Evolutionary conservation across 2,888 invertebrate species (phyloP).

Genomic region (Anodontia alba): DNA sequence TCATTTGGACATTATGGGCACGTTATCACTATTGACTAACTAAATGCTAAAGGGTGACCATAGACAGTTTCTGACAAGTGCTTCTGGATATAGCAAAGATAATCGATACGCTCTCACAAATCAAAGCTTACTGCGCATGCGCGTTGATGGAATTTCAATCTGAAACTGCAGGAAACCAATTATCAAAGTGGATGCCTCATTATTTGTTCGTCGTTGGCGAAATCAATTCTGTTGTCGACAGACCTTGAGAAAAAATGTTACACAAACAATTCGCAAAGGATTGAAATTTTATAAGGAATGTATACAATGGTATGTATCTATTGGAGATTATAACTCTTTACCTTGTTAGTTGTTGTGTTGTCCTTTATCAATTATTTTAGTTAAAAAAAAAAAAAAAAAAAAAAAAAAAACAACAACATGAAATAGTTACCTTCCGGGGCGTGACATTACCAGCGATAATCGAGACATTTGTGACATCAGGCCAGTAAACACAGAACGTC

Average conservation of each 20-base stretch:
- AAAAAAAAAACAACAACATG: no score
- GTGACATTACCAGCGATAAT: no score
- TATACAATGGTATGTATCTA: not conserved
- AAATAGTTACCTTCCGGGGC: no score
- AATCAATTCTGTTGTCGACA: conserved; percentile 6
- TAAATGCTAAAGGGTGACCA: conserved; percentile 11
- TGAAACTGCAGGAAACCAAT: conserved; percentile 17
- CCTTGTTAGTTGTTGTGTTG: no score
- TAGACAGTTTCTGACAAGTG: conserved; percentile 8
- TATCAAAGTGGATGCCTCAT: conserved; percentile 16
- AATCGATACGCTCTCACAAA: conserved; percentile 16
- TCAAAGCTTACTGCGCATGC: not conserved
- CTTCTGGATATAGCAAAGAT: not conserved
- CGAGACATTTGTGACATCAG: no score
- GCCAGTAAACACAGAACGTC: no score
- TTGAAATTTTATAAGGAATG: not conserved
- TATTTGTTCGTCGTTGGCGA: not conserved
- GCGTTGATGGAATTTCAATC: conserved; percentile 10
- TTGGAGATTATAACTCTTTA: no score
- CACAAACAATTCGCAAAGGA: not conserved
- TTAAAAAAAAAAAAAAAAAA: no score
- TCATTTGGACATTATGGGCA: not conserved
- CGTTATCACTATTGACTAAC: not conserved
- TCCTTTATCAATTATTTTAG: no score
- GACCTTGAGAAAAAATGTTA: not conserved